Evolutionary conservation across 2,113 vertebrate species (phyloP).

Genomic region (Zapornia atra): DNA sequence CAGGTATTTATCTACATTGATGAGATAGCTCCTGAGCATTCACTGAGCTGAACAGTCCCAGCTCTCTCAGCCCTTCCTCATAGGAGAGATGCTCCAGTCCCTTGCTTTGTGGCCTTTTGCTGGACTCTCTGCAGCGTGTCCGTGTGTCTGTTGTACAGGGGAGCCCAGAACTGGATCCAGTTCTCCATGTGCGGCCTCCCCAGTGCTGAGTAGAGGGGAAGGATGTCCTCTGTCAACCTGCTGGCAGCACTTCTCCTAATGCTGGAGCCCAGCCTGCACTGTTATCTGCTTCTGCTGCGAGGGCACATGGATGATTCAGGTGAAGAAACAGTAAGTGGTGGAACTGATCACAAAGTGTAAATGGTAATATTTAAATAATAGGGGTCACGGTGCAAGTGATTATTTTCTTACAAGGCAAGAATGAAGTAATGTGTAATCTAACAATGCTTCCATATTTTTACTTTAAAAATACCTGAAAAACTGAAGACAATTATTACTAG

Average conservation of each 20-base stretch:
- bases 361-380: not conserved
- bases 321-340: not conserved
- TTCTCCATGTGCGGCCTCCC: not conserved
- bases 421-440: not conserved
- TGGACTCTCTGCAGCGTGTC: not conserved
- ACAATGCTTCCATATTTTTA: not conserved
- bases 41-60: not conserved
- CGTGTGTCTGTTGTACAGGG: not conserved
- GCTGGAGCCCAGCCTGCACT: no score
- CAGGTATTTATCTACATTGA: not conserved
- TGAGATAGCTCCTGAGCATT: not conserved
- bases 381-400: not conserved
- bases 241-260: not conserved
- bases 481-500: not conserved
- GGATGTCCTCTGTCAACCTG: not conserved
- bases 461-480: not conserved
- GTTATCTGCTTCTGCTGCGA: not conserved
- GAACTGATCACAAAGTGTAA: not conserved
- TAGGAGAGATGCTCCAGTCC: not conserved
- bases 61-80: not conserved
- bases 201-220: not conserved
- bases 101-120: not conserved
- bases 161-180: not conserved
- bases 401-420: not conserved
- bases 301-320: not conserved